Percentiles rank a stretch among this genome's conserved stretches.
Conservation (phyloP, 2,888 invertebrate genomes). For the Phaedon cochleariae region DNA sequence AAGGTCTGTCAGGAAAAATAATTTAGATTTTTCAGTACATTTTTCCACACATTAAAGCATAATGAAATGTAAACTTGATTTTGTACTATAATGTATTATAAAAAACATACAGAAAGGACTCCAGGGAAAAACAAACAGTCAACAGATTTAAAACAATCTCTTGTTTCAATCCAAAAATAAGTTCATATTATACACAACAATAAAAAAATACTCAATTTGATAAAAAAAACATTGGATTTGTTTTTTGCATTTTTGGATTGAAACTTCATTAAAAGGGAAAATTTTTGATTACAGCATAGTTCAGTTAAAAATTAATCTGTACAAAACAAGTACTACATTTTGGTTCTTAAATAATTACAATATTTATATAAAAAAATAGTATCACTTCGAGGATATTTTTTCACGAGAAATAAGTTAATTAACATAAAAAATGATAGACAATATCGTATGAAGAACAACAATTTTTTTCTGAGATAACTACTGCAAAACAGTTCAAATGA, state of each 20-base stretch:
- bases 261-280: constrained; percentile 36
- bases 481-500: not conserved
- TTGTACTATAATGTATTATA: constrained; percentile 46
- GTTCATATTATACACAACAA: constrained; percentile 27
- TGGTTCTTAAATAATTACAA: constrained; percentile 52
- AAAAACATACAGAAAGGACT: constrained; percentile 39
- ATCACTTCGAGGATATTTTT: constrained; percentile 54
- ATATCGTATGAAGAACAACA: constrained; percentile 29
- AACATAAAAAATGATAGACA: constrained; percentile 31
- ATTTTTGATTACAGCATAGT: constrained; percentile 33
- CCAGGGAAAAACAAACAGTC: constrained; percentile 34
- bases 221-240: constrained; percentile 25
- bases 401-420: constrained; percentile 37
- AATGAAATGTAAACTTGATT: not conserved
- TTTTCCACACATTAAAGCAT: not conserved
- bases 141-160: constrained; percentile 43
- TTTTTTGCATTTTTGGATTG: constrained; percentile 45
- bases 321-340: constrained; percentile 55
- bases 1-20: constrained; percentile 38
- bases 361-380: constrained; percentile 50
- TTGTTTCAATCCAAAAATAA: constrained; percentile 46
- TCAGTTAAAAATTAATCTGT: constrained; percentile 47
- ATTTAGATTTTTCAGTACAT: constrained; percentile 29
- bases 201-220: constrained; percentile 13
- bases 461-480: constrained; percentile 5